Percentiles rank a stretch among this genome's conserved stretches.
phyloP scores from a whole-genome alignment of 1,140 invertebrate genomes.

The Lasioglossum albipes region DNA sequence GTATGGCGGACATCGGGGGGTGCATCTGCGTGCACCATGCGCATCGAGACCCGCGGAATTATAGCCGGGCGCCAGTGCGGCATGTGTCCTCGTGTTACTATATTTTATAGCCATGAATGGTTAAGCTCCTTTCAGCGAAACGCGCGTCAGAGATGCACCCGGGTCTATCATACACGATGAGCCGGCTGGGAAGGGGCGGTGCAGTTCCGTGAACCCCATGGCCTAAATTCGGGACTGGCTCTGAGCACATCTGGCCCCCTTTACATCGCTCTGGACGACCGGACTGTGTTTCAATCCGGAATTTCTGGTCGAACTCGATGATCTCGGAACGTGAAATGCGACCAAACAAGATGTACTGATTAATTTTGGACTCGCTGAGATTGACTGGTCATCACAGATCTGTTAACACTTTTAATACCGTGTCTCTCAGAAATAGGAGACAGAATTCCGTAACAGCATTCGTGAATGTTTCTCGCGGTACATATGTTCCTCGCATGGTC shows the following conservation, averaged over 20 bases:
- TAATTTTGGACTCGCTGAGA: too few relatives aligned
- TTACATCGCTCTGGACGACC: conserved; percentile 11
- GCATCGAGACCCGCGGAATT: neutral
- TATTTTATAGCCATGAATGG: conserved; percentile 61
- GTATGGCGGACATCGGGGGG: too few relatives aligned
- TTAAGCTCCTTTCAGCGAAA: conserved; percentile 46
- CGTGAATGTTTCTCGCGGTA: neutral
- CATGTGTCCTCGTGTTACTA: conserved; percentile 51
- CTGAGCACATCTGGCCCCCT: conserved; percentile 46
- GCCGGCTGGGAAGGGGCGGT: conserved; percentile 41
- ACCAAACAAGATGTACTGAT: too few relatives aligned
- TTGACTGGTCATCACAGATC: too few relatives aligned
- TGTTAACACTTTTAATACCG: too few relatives aligned
- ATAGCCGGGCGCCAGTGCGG: conserved; percentile 18
- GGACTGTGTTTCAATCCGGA: neutral
- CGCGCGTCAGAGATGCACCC: conserved; percentile 21
- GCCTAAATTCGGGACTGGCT: conserved; percentile 25
- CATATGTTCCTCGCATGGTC: too few relatives aligned
- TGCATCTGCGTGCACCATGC: conserved; percentile 9
- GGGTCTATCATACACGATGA: conserved; percentile 26
- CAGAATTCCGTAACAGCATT: too few relatives aligned
- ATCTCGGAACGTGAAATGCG: too few relatives aligned
- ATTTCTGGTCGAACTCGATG: neutral
- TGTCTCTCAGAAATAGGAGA: too few relatives aligned
- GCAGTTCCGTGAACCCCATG: conserved; percentile 49